Base-by-base conservation (phyloP, 2,113 vertebrate species). In the Fulica atra region DNA sequence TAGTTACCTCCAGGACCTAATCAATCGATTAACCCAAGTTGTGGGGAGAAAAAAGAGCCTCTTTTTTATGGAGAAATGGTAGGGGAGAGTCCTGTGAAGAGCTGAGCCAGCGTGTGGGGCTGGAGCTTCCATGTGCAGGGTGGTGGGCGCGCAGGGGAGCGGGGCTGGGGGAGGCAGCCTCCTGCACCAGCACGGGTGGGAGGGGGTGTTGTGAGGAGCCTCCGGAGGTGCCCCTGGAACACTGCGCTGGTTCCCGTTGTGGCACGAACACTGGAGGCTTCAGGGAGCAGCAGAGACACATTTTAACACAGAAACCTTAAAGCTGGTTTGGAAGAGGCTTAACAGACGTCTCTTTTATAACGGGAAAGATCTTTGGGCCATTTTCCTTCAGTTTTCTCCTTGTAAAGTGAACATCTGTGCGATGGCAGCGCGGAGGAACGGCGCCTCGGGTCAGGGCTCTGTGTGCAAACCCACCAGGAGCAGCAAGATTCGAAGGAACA, bases 61-160 rank as follows among this genome's bases (percentile, higher is more conserved):
- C 20, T 1, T 79, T 84, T 83, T 69, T 50, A 17, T 56, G 42
- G 40, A 11, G 35, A 7, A 46, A 23, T 5, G 19, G 13, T 61
- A 68, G 28, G n/a, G 3, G 0, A 46, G 17, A 7, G 31, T 69
- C 21, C 31, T 33, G 69, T 17, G 10, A 19, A 5, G 42, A 29
- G 28, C 56, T 21, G 76, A 56, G 48, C 6, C 9, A 5, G 54
- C 35, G 20, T 2, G 7, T 5, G 0, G 8, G n/a, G 46, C 5
- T 16, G 38, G 53, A 24, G 69, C 53, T 53, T 12, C 28, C 28
- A 17, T 9, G 51, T 4, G 23, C 1, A 8, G 40, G 19, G 46
- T 5, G 8, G 46, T 18, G 76, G 8, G 8, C 42, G 26, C 50
- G 18, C 38, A 5, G 40, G 7, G 61, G 61, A 25, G 51, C 57